Conservation (phyloP, 1,140 invertebrate genomes). For the Conus ventricosus region DNA sequence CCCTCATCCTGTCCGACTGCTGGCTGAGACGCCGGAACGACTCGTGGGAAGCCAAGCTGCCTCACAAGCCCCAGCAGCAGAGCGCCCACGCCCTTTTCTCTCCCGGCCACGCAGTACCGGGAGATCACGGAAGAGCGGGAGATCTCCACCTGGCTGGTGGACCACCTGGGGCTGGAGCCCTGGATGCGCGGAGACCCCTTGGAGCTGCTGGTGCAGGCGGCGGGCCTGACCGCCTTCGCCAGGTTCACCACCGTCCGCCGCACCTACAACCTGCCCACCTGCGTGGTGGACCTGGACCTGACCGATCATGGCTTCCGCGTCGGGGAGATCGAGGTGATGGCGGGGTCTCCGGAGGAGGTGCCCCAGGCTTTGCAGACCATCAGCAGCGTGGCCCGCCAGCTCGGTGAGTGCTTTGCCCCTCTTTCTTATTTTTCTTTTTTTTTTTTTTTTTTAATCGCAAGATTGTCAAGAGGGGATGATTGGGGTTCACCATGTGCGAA, state of each 20-base stretch:
- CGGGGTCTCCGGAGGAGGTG: slow-evolving; percentile 45
- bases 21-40: slow-evolving; percentile 61
- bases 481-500: no score
- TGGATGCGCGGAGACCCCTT: slow-evolving; percentile 29
- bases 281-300: slow-evolving; percentile 62
- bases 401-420: slow-evolving; percentile 52
- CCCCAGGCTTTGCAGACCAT: slow-evolving; percentile 53
- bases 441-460: no score
- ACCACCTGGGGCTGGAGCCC: slow-evolving; percentile 20
- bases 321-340: slow-evolving; percentile 65
- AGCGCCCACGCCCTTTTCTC: not conserved
- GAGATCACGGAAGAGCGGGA: slow-evolving; percentile 54
- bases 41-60: slow-evolving; percentile 59
- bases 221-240: slow-evolving; percentile 53
- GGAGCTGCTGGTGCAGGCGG: slow-evolving; percentile 27
- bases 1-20: slow-evolving; percentile 58
- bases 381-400: slow-evolving; percentile 54
- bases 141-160: slow-evolving; percentile 47
- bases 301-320: slow-evolving; percentile 65
- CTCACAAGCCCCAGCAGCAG: slow-evolving; percentile 3
- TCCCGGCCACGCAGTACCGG: slow-evolving; percentile 38
- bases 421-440: not conserved
- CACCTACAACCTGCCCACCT: slow-evolving; percentile 54
- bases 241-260: slow-evolving; percentile 54
- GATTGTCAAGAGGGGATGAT: no score